Percentiles rank a stretch among this genome's conserved stretches.
phyloP scores from a whole-genome alignment of 2,797 vertebrate genomes.

The Muraenolepis orangiensis region DNA sequence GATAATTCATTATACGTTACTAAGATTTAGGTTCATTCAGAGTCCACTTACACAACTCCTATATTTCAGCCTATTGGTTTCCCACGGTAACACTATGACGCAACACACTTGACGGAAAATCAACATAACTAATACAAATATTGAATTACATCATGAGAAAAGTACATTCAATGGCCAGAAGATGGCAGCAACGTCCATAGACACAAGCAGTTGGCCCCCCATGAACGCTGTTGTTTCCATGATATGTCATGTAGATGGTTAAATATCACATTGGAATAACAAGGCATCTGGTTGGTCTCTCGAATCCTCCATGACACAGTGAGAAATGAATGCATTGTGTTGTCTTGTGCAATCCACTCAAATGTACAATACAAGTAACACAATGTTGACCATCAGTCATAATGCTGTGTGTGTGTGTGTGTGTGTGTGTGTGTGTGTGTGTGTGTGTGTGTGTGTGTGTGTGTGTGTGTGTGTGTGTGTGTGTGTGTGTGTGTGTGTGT shows the following conservation, averaged over 20 bases:
- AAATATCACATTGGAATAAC: neutral
- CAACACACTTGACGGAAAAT: neutral
- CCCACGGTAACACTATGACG: neutral
- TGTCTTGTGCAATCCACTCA: neutral
- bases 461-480: neutral
- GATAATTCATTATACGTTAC: neutral
- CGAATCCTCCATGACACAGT: neutral
- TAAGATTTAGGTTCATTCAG: neutral
- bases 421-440: too few species aligned
- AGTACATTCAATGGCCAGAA: neutral
- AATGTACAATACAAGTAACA: neutral
- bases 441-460: too few species aligned
- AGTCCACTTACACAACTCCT: neutral
- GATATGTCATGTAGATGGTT: slow-evolving; percentile 2
- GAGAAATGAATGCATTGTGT: slow-evolving; percentile 12
- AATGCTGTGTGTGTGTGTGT: neutral
- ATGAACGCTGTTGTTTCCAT: neutral
- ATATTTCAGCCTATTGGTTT: neutral
- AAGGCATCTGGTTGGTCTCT: neutral
- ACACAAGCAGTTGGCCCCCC: neutral
- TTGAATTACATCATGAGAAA: neutral
- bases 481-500: neutral
- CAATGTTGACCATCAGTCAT: neutral
- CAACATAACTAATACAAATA: neutral
- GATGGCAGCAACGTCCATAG: neutral